These are phyloP conservation scores for Arothron firmamentum DNA, from an alignment of 2,113 vertebrate species.

Conservation along the genomic window DNA sequence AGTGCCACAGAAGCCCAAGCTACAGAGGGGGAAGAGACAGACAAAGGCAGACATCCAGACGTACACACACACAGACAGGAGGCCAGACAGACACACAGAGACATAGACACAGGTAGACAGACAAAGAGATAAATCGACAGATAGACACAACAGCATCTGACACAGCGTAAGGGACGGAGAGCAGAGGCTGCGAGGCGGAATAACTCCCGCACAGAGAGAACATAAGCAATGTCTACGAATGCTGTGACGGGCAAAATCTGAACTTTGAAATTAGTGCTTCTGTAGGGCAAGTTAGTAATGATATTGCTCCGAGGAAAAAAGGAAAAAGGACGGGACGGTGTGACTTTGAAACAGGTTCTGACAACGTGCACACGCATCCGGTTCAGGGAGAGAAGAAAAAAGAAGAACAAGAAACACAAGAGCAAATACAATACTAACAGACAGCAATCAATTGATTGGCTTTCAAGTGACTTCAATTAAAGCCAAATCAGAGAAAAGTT, in stretches of 20 bases:
- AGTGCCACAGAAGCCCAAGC: slow-evolving; percentile 78
- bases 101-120: slow-evolving; percentile 67
- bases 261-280: neutral
- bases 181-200: slow-evolving; percentile 12
- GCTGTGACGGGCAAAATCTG: neutral
- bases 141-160: slow-evolving; percentile 51
- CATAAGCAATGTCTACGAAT: neutral
- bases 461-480: slow-evolving; percentile 5
- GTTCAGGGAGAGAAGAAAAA: slow-evolving; percentile 14
- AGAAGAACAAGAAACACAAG: slow-evolving; percentile 23
- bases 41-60: slow-evolving; percentile 65
- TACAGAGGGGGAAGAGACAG: slow-evolving; percentile 74
- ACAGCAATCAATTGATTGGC: slow-evolving; percentile 35
- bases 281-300: neutral
- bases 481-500: slow-evolving; percentile 15
- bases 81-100: slow-evolving; percentile 56
- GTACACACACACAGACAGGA: slow-evolving; percentile 51
- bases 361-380: slow-evolving; percentile 7
- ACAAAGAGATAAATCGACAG: slow-evolving; percentile 70
- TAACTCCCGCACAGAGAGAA: slow-evolving; percentile 11
- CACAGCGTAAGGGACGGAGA: slow-evolving; percentile 52
- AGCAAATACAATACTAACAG: slow-evolving; percentile 15
- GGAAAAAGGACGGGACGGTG: slow-evolving; percentile 7
- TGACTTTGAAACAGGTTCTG: slow-evolving; percentile 11
- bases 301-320: slow-evolving; percentile 4